Conservation (phyloP, 2,797 vertebrate species). For the Erethizon dorsatum region DNA sequence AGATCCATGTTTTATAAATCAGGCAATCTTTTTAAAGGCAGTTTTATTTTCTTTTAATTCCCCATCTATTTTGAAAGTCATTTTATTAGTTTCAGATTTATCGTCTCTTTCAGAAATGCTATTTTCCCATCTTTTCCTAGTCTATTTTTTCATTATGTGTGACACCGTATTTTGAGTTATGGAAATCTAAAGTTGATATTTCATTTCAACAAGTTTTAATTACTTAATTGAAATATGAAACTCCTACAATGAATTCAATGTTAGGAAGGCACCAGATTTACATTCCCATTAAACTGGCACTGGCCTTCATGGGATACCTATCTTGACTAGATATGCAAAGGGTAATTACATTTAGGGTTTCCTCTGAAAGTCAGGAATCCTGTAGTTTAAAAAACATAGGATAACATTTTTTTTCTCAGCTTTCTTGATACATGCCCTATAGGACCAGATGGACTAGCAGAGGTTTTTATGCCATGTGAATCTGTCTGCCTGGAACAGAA, state of each 20-base stretch:
- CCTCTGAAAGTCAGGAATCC: constrained; percentile 41
- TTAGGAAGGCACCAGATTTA: constrained; percentile 76
- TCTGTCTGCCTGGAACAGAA: background rate
- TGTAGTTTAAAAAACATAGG: constrained; percentile 56
- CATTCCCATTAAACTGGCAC: constrained; percentile 67
- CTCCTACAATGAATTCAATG: constrained; percentile 63
- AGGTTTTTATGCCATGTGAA: constrained; percentile 9
- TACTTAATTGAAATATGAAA: constrained; percentile 80
- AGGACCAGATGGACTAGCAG: background rate
- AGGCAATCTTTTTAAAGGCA: constrained; percentile 61
- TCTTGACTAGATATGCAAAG: constrained; percentile 1
- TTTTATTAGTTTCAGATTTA: constrained; percentile 80
- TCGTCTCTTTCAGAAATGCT: constrained; percentile 68
- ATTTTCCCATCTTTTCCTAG: constrained; percentile 70
- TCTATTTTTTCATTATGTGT: constrained; percentile 74
- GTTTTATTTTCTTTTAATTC: constrained; percentile 77
- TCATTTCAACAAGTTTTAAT: constrained; percentile 82
- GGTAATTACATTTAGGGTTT: constrained; percentile 30
- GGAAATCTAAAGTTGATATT: constrained; percentile 78
- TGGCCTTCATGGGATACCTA: constrained; percentile 56
- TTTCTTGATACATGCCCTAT: background rate
- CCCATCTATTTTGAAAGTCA: constrained; percentile 71
- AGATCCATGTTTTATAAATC: constrained; percentile 64
- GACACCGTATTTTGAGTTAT: constrained; percentile 79
- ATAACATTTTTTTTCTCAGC: constrained; percentile 5